Percentiles rank a stretch among this genome's conserved stretches.
phyloP scores from a whole-genome alignment of 1,140 invertebrate genomes.

The Drosophila lacteicornis region DNA sequence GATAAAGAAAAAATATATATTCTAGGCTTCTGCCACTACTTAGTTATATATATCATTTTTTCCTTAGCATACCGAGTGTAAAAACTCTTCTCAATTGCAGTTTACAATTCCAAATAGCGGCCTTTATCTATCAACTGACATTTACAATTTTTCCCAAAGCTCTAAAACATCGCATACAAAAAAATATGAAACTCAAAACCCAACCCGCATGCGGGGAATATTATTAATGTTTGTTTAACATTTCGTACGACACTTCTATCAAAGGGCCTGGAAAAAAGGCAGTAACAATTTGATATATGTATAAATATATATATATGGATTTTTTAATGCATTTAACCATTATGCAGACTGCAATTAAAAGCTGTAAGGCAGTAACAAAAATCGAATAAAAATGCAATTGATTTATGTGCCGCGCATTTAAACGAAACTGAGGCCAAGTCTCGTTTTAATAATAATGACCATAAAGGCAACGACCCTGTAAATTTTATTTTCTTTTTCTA shows the following conservation, averaged over 20 bases:
- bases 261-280: constrained; percentile 11
- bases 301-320: neutral
- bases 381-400: constrained; percentile 71
- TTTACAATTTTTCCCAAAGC: neutral
- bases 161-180: neutral
- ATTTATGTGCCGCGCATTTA: constrained; percentile 58
- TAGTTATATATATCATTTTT: too few species aligned
- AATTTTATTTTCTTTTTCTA: constrained; percentile 9
- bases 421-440: constrained; percentile 15
- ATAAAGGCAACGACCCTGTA: constrained; percentile 18
- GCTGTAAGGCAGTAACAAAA: constrained; percentile 36
- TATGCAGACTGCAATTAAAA: constrained; percentile 64
- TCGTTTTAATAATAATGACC: constrained; percentile 6
- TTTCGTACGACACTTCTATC: constrained; percentile 29
- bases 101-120: constrained; percentile 2
- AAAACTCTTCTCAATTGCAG: neutral
- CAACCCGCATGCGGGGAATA: constrained; percentile 31
- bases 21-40: too few species aligned
- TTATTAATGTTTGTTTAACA: constrained; percentile 42
- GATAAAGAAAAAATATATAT: too few species aligned
- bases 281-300: constrained; percentile 24
- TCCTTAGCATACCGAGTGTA: neutral
- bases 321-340: constrained; percentile 23
- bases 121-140: neutral
- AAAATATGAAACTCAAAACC: neutral